phyloP scores from a whole-genome alignment of 2,888 invertebrate species.

The Cryptophagus acutangulus region DNA sequence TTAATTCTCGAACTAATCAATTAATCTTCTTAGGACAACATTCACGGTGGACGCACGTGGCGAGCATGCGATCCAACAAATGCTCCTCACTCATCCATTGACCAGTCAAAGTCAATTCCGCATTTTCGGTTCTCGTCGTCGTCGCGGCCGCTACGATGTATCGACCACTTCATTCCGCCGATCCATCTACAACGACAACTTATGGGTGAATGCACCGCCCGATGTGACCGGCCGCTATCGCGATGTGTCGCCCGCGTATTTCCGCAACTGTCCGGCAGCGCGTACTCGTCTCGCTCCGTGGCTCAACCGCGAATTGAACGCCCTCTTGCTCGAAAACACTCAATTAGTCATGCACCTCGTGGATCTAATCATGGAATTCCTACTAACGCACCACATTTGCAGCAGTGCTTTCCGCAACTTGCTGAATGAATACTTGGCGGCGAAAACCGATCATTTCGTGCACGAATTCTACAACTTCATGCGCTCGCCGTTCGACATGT shows the following conservation, averaged over 20 bases:
- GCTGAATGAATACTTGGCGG: slow-evolving; percentile 64
- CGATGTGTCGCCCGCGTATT: slow-evolving; percentile 70
- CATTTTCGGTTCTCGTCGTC: slow-evolving; percentile 9
- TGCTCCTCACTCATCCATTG: slow-evolving; percentile 50
- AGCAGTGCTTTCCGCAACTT: slow-evolving; percentile 67
- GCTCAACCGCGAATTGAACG: slow-evolving; percentile 81
- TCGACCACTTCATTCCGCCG: slow-evolving; percentile 55
- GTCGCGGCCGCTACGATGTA: slow-evolving; percentile 8
- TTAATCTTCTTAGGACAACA: slow-evolving; percentile 74
- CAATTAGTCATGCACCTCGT: slow-evolving; percentile 62
- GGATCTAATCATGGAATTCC: slow-evolving; percentile 62
- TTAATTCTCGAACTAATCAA: too few species aligned
- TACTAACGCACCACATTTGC: slow-evolving; percentile 63
- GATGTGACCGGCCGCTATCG: slow-evolving; percentile 67
- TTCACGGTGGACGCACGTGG: slow-evolving; percentile 59
- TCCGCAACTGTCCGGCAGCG: slow-evolving; percentile 74
- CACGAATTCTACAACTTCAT: slow-evolving; percentile 87
- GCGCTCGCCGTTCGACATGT: slow-evolving; percentile 79
- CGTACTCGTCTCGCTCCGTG: slow-evolving; percentile 80
- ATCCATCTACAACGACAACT: slow-evolving; percentile 68
- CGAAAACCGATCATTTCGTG: slow-evolving; percentile 77
- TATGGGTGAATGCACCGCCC: slow-evolving; percentile 68
- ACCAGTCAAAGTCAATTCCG: slow-evolving; percentile 35
- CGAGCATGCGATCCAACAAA: slow-evolving; percentile 56
- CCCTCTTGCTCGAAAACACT: slow-evolving; percentile 62